Conservation (phyloP, 2,888 invertebrate genomes). For the Drosophila meridionalis region DNA sequence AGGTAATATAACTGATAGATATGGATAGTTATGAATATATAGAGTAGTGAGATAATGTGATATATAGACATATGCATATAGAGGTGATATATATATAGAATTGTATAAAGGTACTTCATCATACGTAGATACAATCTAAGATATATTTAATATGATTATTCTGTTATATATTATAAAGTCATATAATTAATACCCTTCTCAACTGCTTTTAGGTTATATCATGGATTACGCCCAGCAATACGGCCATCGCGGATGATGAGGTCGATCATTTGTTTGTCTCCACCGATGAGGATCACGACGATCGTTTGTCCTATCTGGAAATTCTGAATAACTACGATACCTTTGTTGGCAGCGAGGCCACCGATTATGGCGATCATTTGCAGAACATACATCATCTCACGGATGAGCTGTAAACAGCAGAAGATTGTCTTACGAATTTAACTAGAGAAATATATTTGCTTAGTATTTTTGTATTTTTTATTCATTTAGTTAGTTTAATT, state of each 20-base stretch:
- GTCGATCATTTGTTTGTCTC: slow-evolving; percentile 94
- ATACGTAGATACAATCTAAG: no score
- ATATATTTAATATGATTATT: no score
- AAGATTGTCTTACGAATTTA: slow-evolving; percentile 23
- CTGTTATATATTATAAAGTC: neutral
- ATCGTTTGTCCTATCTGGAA: slow-evolving; percentile 91
- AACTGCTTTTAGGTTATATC: slow-evolving; percentile 87
- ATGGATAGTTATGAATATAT: neutral
- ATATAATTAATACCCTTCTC: neutral
- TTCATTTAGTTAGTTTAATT: slow-evolving; percentile 59
- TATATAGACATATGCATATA: neutral
- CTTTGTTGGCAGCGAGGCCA: slow-evolving; percentile 97
- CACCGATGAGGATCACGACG: slow-evolving; percentile 94
- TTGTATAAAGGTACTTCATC: no score
- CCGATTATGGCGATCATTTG: slow-evolving; percentile 94
- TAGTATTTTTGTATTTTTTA: slow-evolving; percentile 53
- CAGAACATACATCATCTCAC: slow-evolving; percentile 92
- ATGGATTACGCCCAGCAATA: slow-evolving; percentile 97
- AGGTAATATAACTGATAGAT: slow-evolving; percentile 83
- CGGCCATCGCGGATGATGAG: slow-evolving; percentile 95
- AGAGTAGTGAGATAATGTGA: neutral
- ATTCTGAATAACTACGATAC: slow-evolving; percentile 93
- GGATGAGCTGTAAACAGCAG: slow-evolving; percentile 90
- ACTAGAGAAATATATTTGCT: slow-evolving; percentile 48
- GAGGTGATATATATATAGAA: neutral